These are phyloP conservation scores for Caenorhabditis plicata DNA, from an alignment of 2,888 invertebrate genomes.

Conservation along the genomic window DNA sequence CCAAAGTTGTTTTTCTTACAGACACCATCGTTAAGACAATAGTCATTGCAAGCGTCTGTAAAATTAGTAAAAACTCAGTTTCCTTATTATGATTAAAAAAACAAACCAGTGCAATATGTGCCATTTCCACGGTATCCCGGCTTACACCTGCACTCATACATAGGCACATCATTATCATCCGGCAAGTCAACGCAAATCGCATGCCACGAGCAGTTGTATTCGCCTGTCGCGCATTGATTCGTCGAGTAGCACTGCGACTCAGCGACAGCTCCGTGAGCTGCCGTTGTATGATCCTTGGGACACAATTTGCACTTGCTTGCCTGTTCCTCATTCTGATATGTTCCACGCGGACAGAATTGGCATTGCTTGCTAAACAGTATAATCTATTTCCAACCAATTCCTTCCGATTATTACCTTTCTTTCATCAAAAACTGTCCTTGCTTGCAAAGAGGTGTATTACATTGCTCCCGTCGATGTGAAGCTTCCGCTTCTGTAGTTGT, in stretches of 20 bases:
- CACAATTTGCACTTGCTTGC: conserved; percentile 88
- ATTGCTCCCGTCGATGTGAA: conserved; percentile 82
- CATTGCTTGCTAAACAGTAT: conserved; percentile 82
- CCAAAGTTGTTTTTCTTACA: conserved; percentile 65
- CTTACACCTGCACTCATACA: conserved; percentile 83
- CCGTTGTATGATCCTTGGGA: conserved; percentile 87
- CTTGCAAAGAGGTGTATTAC: conserved; percentile 82
- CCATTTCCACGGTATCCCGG: conserved; percentile 81
- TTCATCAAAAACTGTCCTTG: conserved; percentile 85
- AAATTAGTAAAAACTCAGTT: background rate
- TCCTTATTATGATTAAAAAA: background rate
- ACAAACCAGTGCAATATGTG: conserved; percentile 59
- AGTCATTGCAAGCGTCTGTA: conserved; percentile 64
- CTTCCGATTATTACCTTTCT: conserved; percentile 70
- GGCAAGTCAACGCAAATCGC: conserved; percentile 64
- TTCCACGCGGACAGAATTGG: conserved; percentile 86
- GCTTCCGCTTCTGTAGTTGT: conserved; percentile 85
- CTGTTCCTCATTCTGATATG: conserved; percentile 86
- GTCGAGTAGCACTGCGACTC: conserved; percentile 64
- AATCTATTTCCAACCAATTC: background rate
- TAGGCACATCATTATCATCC: conserved; percentile 62
- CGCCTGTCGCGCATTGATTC: conserved; percentile 65
- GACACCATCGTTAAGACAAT: conserved; percentile 64
- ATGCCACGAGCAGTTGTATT: conserved; percentile 65
- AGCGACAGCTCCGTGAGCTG: conserved; percentile 60